Base-by-base conservation (phyloP, 2,797 vertebrate genomes). In the Distichodus sexfasciatus region DNA sequence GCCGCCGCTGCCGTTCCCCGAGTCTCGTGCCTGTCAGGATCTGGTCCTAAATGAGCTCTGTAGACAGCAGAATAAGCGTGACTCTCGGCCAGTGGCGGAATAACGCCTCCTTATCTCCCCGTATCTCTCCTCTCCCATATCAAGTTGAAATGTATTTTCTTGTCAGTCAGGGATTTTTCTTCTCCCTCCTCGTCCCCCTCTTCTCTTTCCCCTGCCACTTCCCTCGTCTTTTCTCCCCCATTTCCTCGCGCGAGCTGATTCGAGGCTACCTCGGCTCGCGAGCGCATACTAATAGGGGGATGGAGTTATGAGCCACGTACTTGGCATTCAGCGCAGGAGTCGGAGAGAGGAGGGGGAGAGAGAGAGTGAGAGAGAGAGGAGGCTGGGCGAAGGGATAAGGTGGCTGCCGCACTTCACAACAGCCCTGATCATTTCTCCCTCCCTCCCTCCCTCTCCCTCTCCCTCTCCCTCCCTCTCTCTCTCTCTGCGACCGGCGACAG, bases 51-150 rank as follows among this genome's bases (percentile, higher is more conserved):
- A 81, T 69, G 60, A 79, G 79, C 81, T 75, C 78, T 69, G 79
- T 76, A 86, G 86, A 87, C 84, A 79, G 79, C 78, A 60, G 80
- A 82, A 87, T 87, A 86, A 88, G 81, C 85, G 78, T 63, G 71
- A 84, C 83, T 79, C 77, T 79, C 50, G 61, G 77, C 76, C n/a
- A 67, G 63, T 53, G 76, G 76, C 55, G 57, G 80, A 74, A 86
- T 88, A 84, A 88, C 84, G 79, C 83, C 76, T 80, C 77, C 81
- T 74, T 85, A 86, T 88, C 86, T 78, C 68, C 75, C 75, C 71
- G 80, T 60, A 83, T 84, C 78, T 79, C 74, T 74, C 43, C 61
- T 66, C 61, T 72, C 66, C 63, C 59, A 23, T 64, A 79, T 81
- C 71, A 41, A 74, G 33, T 69, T 60, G 68, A 75, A 80, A 85